These are phyloP conservation scores for Trichosurus vulpecula DNA, from an alignment of 2,797 vertebrate species.

Conservation along the genomic window DNA sequence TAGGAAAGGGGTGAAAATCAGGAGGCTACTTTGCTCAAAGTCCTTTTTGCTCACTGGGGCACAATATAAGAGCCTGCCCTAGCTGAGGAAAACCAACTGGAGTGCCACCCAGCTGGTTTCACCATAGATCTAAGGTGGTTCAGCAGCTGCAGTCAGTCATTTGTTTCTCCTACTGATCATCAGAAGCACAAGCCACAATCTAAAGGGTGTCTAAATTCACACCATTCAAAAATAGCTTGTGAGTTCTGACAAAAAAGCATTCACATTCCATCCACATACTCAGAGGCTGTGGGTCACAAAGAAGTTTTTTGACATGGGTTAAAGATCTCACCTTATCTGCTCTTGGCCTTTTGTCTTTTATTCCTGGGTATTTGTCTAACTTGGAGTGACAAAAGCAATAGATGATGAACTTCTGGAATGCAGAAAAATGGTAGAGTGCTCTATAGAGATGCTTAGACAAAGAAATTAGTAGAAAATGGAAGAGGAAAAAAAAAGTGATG, in stretches of 20 bases:
- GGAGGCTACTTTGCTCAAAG: not conserved
- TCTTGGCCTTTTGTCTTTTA: not conserved
- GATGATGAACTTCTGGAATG: not conserved
- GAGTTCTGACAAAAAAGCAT: conserved; percentile 1
- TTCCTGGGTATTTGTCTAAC: not conserved
- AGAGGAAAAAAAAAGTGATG: not conserved
- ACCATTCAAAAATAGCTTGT: conserved; percentile 7
- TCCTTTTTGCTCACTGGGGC: not conserved
- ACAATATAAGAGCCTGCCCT: not conserved
- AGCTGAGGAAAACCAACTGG: not conserved
- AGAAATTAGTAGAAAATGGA: not conserved
- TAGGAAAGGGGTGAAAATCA: not conserved
- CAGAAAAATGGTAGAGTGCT: not conserved
- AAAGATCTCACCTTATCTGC: not conserved
- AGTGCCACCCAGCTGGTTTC: not conserved
- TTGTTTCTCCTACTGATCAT: conserved; percentile 2
- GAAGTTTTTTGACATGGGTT: not conserved
- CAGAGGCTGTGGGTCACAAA: not conserved
- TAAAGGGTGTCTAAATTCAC: not conserved
- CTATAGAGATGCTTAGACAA: not conserved
- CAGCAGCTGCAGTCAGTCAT: not conserved
- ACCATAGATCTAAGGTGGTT: not conserved
- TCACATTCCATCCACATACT: conserved; percentile 1
- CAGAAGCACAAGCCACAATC: not conserved
- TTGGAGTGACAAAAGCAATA: not conserved